Percentiles rank a stretch among this genome's conserved stretches.
Evolutionary conservation across 2,888 invertebrate species (phyloP).

Genomic region (Dolichopus griseipennis): DNA sequence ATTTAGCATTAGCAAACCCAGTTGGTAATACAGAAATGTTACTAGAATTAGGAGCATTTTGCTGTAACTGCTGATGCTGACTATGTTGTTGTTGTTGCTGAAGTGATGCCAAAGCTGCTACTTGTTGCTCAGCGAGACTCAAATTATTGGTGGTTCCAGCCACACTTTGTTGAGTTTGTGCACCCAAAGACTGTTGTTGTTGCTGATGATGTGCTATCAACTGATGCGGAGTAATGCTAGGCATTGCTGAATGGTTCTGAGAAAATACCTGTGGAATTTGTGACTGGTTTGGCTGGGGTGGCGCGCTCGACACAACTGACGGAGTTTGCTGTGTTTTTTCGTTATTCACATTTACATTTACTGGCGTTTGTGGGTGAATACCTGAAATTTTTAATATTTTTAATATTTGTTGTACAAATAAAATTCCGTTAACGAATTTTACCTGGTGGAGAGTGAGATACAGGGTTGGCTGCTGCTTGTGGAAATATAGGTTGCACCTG

Average conservation of each 20-base stretch:
- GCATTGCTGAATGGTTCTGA: constrained; percentile 12
- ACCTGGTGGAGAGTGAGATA: constrained; percentile 12
- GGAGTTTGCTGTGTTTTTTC: constrained; percentile 10
- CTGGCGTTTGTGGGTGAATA: constrained; percentile 9
- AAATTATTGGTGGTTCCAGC: constrained; percentile 8
- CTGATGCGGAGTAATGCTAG: constrained; percentile 7
- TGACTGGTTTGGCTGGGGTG: not conserved
- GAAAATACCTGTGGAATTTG: constrained; percentile 14
- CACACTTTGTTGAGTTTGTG: not conserved
- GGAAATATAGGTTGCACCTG: constrained; percentile 11
- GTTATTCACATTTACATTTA: not conserved
- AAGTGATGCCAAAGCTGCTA: constrained; percentile 12
- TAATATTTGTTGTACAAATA: not conserved
- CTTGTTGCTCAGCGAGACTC: constrained; percentile 2
- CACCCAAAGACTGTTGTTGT: not conserved
- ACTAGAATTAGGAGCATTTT: not conserved
- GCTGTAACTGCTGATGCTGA: constrained; percentile 47
- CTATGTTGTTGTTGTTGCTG: constrained; percentile 10
- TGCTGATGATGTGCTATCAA: constrained; percentile 1
- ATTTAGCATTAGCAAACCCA: constrained; percentile 29
- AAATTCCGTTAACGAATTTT: not conserved
- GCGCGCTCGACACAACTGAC: not conserved
- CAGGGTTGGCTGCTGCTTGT: not conserved
- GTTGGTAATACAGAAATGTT: constrained; percentile 14
- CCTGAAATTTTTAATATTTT: constrained; percentile 9